phyloP scores from a whole-genome alignment of 2,888 invertebrate genomes.

The Apeira syringaria region DNA sequence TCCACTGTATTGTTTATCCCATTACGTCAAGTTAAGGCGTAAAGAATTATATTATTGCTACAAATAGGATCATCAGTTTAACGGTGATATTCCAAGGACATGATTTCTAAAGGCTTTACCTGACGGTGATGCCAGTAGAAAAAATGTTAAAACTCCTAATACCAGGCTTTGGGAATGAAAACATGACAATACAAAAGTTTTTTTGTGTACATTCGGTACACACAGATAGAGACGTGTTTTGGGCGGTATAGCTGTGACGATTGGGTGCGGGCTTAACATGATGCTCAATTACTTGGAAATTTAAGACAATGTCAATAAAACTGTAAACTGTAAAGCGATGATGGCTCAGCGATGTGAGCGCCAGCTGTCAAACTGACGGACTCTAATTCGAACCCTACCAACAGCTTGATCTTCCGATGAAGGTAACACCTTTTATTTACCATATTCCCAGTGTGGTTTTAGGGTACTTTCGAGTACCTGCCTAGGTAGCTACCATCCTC shows the following conservation, averaged over 20 bases:
- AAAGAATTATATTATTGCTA: slow-evolving; percentile 32
- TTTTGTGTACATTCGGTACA: slow-evolving; percentile 19
- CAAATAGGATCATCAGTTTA: slow-evolving; percentile 72
- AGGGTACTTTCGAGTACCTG: no score
- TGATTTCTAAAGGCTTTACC: slow-evolving; percentile 43
- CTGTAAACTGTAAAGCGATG: no score
- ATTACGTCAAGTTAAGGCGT: slow-evolving; percentile 70
- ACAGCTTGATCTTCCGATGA: no score
- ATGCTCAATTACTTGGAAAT: no score
- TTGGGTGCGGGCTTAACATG: no score
- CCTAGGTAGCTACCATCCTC: no score
- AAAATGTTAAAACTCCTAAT: slow-evolving; percentile 23
- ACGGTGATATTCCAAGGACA: slow-evolving; percentile 57
- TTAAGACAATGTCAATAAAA: no score
- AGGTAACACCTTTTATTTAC: no score
- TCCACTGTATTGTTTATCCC: slow-evolving; percentile 65
- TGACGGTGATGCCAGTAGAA: slow-evolving; percentile 50
- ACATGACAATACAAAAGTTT: slow-evolving; percentile 23
- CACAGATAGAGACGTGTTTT: background rate
- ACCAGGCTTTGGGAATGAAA: slow-evolving; percentile 29
- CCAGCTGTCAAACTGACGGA: no score
- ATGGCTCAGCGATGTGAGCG: no score
- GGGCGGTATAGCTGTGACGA: background rate
- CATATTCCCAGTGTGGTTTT: no score
- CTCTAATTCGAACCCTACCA: no score